Base-by-base conservation (phyloP, 2,797 vertebrate genomes). In the Enteromius unitaeniatus region DNA sequence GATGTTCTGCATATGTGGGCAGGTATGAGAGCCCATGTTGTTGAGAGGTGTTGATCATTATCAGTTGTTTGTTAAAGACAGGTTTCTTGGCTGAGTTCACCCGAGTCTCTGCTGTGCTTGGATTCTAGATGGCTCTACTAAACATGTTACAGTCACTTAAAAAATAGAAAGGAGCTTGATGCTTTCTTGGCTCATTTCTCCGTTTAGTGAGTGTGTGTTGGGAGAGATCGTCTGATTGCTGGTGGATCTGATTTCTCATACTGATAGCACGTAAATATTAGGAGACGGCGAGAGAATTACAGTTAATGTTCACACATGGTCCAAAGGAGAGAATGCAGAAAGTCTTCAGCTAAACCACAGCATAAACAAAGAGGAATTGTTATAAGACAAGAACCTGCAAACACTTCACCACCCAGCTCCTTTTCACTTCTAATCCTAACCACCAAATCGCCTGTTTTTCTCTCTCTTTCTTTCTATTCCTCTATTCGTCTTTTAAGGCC, bases 131-230 rank as follows among this genome's bases (percentile, higher is more conserved):
- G 40, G 14, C 49, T 72, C 79, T 51, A 3, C 68, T 64, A 55
- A 55, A 82, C 67, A 34, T 34, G 45, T 74, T 82, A 81, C 64
- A 81, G 79, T 81, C 64, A 64, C n/a, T 82, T 81, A 81, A 81
- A 87, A 78, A 87, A 73, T 23, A 78, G 92, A 95, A 91, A 83
- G 65, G 69, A 88, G 84, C 88, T 89, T 79, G 87, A 91, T 92
- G 91, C 73, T 78, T 64, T 85, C 53, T 80, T 81, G 88, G 85
- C 42, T 83, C 91, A 90, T 90, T 81, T 93, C 10, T 87, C 34
- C 0, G 26, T 17, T 85, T 14, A 62, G 11, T 14, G 65, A 76
- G 26, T 79, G 9, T 78, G 67, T 75, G 74, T 80, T 45, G 21
- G 76, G 74, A 83, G 37, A 78, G 67, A 84, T 78, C n/a, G 0